Percentiles rank a stretch among this genome's conserved stretches.
Evolutionary conservation across 2,113 vertebrate species (phyloP).

Genomic region (Oreotragus oreotragus): DNA sequence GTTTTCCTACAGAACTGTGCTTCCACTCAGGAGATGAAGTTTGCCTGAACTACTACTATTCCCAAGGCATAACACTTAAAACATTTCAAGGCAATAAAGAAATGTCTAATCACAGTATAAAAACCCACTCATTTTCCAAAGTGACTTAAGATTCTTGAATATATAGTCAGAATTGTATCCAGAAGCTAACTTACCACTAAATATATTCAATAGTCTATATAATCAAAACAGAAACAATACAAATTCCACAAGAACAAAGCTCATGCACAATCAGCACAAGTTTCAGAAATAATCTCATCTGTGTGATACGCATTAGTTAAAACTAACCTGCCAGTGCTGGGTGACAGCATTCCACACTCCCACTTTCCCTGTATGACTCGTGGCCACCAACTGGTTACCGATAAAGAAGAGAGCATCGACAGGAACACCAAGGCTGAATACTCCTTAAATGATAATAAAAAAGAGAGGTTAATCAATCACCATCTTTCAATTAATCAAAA

Average conservation of each 20-base stretch:
- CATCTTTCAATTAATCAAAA: neutral
- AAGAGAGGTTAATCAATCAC: neutral
- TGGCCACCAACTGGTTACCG: conserved; percentile 96
- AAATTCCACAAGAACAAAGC: neutral
- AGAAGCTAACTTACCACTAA: neutral
- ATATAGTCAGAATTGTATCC: neutral
- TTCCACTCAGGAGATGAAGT: neutral
- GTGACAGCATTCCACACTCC: conserved; percentile 99
- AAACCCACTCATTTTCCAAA: neutral
- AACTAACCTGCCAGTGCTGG: conserved; percentile 96
- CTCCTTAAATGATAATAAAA: conserved; percentile 79
- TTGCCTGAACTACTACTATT: neutral
- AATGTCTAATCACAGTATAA: neutral
- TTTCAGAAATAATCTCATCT: neutral
- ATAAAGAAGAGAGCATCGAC: conserved; percentile 98
- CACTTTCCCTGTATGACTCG: conserved; percentile 97
- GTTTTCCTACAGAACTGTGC: neutral
- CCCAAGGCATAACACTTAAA: neutral
- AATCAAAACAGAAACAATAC: neutral
- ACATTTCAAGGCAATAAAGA: neutral
- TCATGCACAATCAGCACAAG: neutral
- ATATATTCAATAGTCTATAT: neutral
- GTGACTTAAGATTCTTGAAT: neutral
- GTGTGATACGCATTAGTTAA: neutral
- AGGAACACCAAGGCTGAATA: conserved; percentile 97